Base-by-base conservation (phyloP, 2,888 invertebrate species). In the Ochropacha duplaris region DNA sequence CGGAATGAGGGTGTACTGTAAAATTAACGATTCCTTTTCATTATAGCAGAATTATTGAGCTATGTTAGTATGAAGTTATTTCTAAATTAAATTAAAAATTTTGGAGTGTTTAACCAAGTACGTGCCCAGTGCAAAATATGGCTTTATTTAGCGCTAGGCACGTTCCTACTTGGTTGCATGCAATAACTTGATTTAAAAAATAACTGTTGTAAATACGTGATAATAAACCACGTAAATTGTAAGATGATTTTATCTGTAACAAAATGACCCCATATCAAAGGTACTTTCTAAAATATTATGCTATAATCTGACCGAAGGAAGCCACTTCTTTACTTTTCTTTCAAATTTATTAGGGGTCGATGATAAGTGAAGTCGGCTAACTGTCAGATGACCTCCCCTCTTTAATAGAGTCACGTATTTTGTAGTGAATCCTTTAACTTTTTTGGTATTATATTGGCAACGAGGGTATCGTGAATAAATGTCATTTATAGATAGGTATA, bases 1-100 rank as follows among this genome's bases (percentile, higher is more conserved):
- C 59, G 54, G 19, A 9, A 44, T 19, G 44, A 44, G 44, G 16
- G 44, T 44, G 19, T 19, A 19, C 44, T 44, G 44, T 19, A 19
- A 36, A 44, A 44, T n/a, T 8, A 3, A 9, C 44, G 19, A 8
- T 19, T 16, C 36, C 9, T n/a, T 5, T 36, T 36, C 19, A 55
- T 59, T 49, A 50, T 22, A 55, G 26, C 57, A 22, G 28, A 57
- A 44, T 57, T 56, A 65, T 66, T 59, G 59, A 52, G 56, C 54
- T 62, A 56, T 56, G 57, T n/a, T n/a, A n/a, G n/a, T n/a, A n/a
- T n/a, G n/a, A n/a, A n/a, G n/a, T n/a, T n/a, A n/a, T n/a, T n/a
- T n/a, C n/a, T n/a, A n/a, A n/a, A n/a, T n/a, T n/a, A n/a, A n/a
- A n/a, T n/a, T n/a, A n/a, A n/a, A n/a, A n/a, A n/a, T n/a, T n/a